These are phyloP conservation scores for Ptilonorhynchus violaceus DNA, from an alignment of 2,113 vertebrate species.

Conservation along the genomic window DNA sequence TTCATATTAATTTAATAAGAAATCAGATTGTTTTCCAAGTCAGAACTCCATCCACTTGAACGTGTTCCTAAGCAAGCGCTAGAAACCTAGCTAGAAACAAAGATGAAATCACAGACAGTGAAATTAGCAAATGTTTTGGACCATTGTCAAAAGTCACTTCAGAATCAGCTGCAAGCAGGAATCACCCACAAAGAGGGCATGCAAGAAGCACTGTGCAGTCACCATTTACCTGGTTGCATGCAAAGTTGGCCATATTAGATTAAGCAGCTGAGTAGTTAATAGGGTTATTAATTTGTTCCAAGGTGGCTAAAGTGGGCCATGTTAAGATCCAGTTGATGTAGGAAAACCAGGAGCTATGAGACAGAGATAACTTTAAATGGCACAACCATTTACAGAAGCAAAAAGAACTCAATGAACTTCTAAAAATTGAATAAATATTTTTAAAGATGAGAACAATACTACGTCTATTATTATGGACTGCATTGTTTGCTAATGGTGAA, in stretches of 20 bases:
- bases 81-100: not conserved
- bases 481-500: not conserved
- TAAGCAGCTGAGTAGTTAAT: not conserved
- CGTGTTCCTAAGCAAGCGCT: not conserved
- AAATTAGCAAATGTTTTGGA: not conserved
- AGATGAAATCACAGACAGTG: not conserved
- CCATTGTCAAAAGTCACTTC: not conserved
- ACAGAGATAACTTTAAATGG: not conserved
- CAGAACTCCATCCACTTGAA: not conserved
- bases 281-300: not conserved
- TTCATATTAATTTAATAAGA: not conserved
- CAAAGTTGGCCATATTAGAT: not conserved
- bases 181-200: not conserved
- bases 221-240: not conserved
- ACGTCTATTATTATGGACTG: accelerated
- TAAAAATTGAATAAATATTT: not conserved
- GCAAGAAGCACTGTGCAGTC: not conserved
- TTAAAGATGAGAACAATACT: not conserved
- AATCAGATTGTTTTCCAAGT: not conserved
- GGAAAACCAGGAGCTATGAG: not conserved
- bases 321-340: not conserved
- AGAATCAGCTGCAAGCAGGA: not conserved
- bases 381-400: not conserved
- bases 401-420: not conserved
- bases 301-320: not conserved